phyloP scores from a whole-genome alignment of 2,797 vertebrate genomes.

The Borostomias antarcticus region DNA sequence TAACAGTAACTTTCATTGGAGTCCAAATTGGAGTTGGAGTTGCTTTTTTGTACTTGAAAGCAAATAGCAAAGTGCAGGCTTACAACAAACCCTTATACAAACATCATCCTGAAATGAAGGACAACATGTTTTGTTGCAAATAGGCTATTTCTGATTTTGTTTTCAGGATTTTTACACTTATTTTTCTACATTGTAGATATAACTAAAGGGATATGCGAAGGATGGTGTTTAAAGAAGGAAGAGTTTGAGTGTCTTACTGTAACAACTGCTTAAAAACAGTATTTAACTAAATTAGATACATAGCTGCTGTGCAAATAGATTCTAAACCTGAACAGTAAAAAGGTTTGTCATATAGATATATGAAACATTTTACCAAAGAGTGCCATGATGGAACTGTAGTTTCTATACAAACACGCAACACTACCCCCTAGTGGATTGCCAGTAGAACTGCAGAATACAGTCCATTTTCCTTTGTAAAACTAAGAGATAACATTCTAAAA shows the following conservation, averaged over 20 bases:
- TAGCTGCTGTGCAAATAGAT: constrained; percentile 1
- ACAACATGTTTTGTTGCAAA: constrained; percentile 27
- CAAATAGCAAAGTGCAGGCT: constrained; percentile 15
- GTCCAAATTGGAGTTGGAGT: background rate
- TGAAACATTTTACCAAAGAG: constrained; percentile 19
- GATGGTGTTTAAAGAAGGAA: background rate
- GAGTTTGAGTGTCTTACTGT: background rate
- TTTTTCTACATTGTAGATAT: constrained; percentile 66
- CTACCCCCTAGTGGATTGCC: constrained; percentile 36
- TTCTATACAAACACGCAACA: constrained; percentile 30
- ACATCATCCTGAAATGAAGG: constrained; percentile 12
- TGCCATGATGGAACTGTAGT: constrained; percentile 11
- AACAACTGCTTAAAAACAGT: background rate
- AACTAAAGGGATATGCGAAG: constrained; percentile 8
- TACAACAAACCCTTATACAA: constrained; percentile 23
- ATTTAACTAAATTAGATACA: background rate
- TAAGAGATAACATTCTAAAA: no score
- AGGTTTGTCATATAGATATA: constrained; percentile 10
- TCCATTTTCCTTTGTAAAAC: constrained; percentile 24
- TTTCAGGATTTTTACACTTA: constrained; percentile 62
- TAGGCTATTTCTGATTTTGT: constrained; percentile 40
- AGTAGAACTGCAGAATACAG: constrained; percentile 31
- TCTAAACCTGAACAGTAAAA: background rate
- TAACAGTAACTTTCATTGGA: constrained; percentile 1
- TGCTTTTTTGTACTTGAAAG: constrained; percentile 36